These are phyloP conservation scores for Calephelis virginiensis DNA, from an alignment of 1,140 invertebrate species.

Conservation along the genomic window DNA sequence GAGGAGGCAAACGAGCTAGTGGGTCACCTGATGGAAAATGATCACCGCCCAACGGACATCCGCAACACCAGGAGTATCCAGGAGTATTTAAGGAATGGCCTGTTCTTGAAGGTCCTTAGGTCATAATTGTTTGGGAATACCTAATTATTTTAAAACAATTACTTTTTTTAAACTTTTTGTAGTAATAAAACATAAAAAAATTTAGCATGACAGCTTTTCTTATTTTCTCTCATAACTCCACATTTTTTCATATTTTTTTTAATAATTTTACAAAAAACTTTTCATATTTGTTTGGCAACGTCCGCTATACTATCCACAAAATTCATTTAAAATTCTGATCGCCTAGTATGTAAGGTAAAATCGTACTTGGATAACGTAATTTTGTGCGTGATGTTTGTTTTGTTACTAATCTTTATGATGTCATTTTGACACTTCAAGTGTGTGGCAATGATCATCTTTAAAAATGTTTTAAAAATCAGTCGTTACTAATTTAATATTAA, in stretches of 20 bases:
- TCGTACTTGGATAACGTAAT: constrained; percentile 17
- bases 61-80: no score
- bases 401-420: constrained; percentile 70
- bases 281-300: neutral
- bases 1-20: no score
- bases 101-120: no score
- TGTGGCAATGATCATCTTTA: constrained; percentile 12
- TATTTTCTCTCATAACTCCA: neutral
- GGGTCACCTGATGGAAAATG: no score
- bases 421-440: constrained; percentile 40
- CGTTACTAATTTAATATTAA: constrained; percentile 7
- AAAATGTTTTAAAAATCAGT: constrained; percentile 11
- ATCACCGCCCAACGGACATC: no score
- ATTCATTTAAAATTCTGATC: constrained; percentile 11
- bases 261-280: no score
- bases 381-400: constrained; percentile 46
- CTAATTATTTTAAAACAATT: no score
- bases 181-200: no score
- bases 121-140: no score
- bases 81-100: no score
- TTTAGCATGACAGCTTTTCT: no score
- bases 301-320: constrained; percentile 4
- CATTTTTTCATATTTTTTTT: neutral
- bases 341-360: constrained; percentile 13
- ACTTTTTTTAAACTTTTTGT: no score